These are phyloP conservation scores for Alosa alosa DNA, from an alignment of 2,113 vertebrate genomes.

Conservation along the genomic window DNA sequence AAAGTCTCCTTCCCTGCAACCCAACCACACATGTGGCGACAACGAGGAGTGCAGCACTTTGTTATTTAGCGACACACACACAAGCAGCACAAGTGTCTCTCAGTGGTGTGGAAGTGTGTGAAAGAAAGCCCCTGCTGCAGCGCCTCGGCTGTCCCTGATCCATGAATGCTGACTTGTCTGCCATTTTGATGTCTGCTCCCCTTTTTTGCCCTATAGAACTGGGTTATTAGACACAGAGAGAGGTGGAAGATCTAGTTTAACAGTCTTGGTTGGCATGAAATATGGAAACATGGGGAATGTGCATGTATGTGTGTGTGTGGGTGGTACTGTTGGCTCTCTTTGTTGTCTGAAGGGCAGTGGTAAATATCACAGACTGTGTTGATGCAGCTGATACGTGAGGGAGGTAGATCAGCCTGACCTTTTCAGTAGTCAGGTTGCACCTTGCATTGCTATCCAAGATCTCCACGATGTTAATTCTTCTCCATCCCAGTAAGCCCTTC, in stretches of 20 bases:
- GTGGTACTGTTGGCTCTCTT: slow-evolving; percentile 1
- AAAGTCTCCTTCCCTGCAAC: slow-evolving; percentile 49
- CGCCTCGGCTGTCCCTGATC: background rate
- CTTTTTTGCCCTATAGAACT: background rate
- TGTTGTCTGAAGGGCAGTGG: slow-evolving; percentile 17
- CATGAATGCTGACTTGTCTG: background rate
- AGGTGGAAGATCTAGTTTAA: background rate
- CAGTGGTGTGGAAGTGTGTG: background rate
- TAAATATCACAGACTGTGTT: slow-evolving; percentile 12
- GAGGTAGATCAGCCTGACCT: slow-evolving; percentile 39
- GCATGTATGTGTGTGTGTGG: background rate
- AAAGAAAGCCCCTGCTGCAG: background rate
- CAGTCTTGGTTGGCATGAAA: background rate
- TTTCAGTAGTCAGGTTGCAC: slow-evolving; percentile 35
- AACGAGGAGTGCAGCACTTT: slow-evolving; percentile 23
- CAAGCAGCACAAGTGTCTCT: background rate
- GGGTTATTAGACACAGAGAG: slow-evolving; percentile 2
- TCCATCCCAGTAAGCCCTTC: slow-evolving; percentile 43
- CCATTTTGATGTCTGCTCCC: slow-evolving; percentile 5
- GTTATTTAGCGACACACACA: slow-evolving; percentile 30
- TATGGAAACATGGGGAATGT: background rate
- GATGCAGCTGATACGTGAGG: slow-evolving; percentile 28
- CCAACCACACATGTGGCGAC: slow-evolving; percentile 41
- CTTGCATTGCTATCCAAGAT: slow-evolving; percentile 35
- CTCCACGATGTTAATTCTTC: slow-evolving; percentile 39